Base-by-base conservation (phyloP, 2,113 vertebrate species). In the Periophthalmus modestus region DNA sequence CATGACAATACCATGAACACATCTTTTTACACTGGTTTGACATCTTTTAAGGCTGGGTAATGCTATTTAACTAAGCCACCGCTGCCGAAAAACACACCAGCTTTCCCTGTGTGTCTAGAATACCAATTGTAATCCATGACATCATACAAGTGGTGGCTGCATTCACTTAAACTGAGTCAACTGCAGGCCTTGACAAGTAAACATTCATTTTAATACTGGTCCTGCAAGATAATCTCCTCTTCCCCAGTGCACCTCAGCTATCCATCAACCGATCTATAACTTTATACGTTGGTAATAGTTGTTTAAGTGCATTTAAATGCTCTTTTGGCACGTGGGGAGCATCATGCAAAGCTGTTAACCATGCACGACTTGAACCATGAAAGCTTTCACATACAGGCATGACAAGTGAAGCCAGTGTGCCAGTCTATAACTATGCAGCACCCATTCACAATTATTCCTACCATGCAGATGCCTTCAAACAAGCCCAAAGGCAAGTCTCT, bases 181-280 rank as follows among this genome's bases (percentile, higher is more conserved):
- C 71, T 79, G 76, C 72, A 81, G 69, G 33, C 62, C 71, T 71
- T 71, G 33, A 57, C 47, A 50, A 39, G 36, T 65, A 36, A 84
- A 73, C 48, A 62, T 59, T 58, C 50, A 55, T 48, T 18, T 55
- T 52, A 82, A 79, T 57, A 65, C 62, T 39, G 33, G 16, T n/a
- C 62, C 21, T 65, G 18, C 62, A 18, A 65, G 34, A 43, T 13
- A 10, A 13, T 43, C 80, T 83, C 72, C 73, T 50, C 73, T 83
- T 71, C 85, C 80, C 80, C 84, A 74, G 24, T 79, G 80, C 69
- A 77, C 85, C 75, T 28, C 28, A 28, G 3, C 28, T 72, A 79
- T 74, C 79, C 79, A 70, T 75, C 82, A 84, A 83, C 75, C 86
- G 85, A 82, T 80, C 75, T 75, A 79, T 84, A 93, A 94, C 92